phyloP scores from a whole-genome alignment of 2,888 invertebrate species.

The Piscicola geometra region DNA sequence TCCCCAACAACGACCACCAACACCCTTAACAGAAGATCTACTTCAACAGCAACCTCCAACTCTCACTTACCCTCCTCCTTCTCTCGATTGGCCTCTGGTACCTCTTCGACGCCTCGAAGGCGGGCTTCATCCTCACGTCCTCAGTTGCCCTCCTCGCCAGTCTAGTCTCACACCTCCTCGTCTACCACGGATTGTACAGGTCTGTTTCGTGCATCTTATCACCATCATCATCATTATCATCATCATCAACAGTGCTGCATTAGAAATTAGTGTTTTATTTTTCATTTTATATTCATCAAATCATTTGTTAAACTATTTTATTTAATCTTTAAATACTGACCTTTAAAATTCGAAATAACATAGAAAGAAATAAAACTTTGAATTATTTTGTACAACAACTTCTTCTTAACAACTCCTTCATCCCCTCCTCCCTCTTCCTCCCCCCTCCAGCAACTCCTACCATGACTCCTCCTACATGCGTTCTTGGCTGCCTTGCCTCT shows the following conservation, averaged over 20 bases:
- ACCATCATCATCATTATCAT: background rate
- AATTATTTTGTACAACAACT: too few species aligned
- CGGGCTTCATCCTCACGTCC: constrained; percentile 57
- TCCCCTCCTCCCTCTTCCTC: too few species aligned
- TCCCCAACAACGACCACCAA: background rate
- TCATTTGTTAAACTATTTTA: background rate
- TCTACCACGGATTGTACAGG: constrained; percentile 57
- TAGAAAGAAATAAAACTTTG: too few species aligned
- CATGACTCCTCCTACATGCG: constrained; percentile 57
- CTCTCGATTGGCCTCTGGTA: constrained; percentile 58
- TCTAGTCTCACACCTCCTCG: constrained; percentile 55
- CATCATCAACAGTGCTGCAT: too few species aligned
- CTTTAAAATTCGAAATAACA: too few species aligned
- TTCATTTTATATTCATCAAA: background rate
- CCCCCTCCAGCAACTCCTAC: constrained; percentile 53
- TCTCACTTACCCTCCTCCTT: constrained; percentile 55
- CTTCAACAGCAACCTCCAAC: constrained; percentile 57
- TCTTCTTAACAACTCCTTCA: too few species aligned
- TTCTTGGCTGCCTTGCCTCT: constrained; percentile 57
- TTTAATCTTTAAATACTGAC: background rate
- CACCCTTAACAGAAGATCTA: constrained; percentile 53
- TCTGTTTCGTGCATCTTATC: constrained; percentile 44
- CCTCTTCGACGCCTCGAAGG: constrained; percentile 57
- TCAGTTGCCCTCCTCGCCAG: constrained; percentile 56
- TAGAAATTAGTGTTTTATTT: too few species aligned